Conservation (phyloP, 2,113 vertebrate species). For the Colinus virginianus region DNA sequence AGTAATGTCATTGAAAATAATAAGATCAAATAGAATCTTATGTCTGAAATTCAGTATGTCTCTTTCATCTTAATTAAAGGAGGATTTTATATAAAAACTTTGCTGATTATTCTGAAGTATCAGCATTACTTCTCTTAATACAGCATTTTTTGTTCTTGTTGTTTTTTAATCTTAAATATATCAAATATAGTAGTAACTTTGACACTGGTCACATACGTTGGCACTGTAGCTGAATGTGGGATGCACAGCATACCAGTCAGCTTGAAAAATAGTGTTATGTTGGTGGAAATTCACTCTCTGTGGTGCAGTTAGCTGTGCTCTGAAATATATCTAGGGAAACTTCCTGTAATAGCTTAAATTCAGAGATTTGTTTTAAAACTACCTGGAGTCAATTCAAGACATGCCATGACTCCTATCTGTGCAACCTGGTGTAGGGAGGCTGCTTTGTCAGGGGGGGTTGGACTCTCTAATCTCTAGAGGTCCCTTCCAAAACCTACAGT, state of each 20-base stretch:
- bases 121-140: not conserved
- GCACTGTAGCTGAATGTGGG: not conserved
- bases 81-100: not conserved
- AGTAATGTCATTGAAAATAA: not conserved
- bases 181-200: accelerated
- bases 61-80: not conserved
- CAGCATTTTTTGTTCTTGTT: too few species aligned
- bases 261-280: too few species aligned
- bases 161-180: not conserved
- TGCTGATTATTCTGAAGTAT: not conserved
- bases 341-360: too few species aligned
- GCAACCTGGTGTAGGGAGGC: too few species aligned
- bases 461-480: too few species aligned
- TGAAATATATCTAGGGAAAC: not conserved
- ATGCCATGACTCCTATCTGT: too few species aligned
- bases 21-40: not conserved
- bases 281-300: not conserved
- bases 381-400: too few species aligned
- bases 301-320: not conserved
- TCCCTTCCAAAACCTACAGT: too few species aligned
- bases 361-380: not conserved
- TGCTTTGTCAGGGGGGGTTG: too few species aligned
- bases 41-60: accelerated
- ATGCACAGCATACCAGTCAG: not conserved
- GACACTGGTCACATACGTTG: not conserved